Base-by-base conservation (phyloP, 2,113 vertebrate species). In the Eretmochelys imbricata region DNA sequence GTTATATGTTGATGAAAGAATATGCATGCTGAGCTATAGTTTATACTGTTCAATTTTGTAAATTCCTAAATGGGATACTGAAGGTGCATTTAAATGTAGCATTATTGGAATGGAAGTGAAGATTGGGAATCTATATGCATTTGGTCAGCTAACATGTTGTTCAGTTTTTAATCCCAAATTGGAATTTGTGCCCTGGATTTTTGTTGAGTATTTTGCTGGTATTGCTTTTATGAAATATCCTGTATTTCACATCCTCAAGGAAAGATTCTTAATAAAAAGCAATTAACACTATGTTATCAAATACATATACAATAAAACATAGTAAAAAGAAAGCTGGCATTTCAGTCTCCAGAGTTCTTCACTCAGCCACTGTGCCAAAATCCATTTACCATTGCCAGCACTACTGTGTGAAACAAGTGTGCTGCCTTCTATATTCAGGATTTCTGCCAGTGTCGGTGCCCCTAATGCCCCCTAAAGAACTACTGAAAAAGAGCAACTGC, bases 401-500 rank as follows among this genome's bases (percentile, higher is more conserved):
- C 55, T 46, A 80, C 84, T 92, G 88, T 95, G 90, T 78, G 86
- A 94, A 96, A 96, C 96, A 95, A 96, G 90, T 93, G 93, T 90
- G 97, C 90, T 85, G 96, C 93, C 93, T 96, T 96, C 92, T 90
- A 92, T 65, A 88, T 93, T 95, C 93, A 90, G 92, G 87, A 91
- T 93, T 95, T 93, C 91, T 97, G 94, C 90, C 92, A 92, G 90
- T 57, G 95, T 89, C 90, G 89, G 59, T 90, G 82, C 90, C 94
- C 93, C 81, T 83, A 0, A 1, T 79, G 87, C 85, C 95, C 90
- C 88, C 76, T 57, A 84, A 93, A 96, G 87, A 93, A 93, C 90
- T 89, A 76, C 0, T 38, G 90, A 91, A 96, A 96, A 95, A 96
- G 94, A 94, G 90, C 85, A 96, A 96, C 94, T 97, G 93, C 85